Percentiles rank a stretch among this genome's conserved stretches.
Evolutionary conservation across 2,797 vertebrate species (phyloP).

Genomic region (Chelonia mydas): DNA sequence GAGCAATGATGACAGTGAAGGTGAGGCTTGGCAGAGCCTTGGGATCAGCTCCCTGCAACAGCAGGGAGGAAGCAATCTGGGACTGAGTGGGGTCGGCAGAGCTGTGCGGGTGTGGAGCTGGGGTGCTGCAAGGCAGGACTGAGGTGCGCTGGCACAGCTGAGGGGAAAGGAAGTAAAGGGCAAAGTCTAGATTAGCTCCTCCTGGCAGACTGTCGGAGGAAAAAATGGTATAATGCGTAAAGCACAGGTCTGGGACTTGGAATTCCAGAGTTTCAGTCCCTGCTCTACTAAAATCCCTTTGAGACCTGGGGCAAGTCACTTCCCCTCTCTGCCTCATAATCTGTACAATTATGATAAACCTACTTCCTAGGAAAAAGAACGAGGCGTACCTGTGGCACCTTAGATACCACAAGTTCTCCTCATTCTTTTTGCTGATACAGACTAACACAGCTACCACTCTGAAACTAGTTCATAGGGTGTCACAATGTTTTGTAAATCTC

Average conservation of each 20-base stretch:
- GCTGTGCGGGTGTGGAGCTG: too few species aligned
- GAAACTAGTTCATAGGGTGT: not conserved
- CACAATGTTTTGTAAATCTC: not conserved
- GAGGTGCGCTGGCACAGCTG: not conserved
- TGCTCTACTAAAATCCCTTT: not conserved
- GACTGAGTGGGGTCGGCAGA: not conserved
- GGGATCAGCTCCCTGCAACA: not conserved
- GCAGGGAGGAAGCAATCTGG: not conserved
- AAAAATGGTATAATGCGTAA: not conserved
- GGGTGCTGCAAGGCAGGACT: not conserved
- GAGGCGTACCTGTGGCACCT: too few species aligned
- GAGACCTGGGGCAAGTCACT: not conserved
- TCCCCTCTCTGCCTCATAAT: not conserved
- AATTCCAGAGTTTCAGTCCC: not conserved
- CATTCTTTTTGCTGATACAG: too few species aligned
- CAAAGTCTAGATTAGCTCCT: not conserved
- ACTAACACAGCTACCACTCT: too few species aligned
- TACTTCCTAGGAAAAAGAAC: too few species aligned
- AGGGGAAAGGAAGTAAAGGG: not conserved
- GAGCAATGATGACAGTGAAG: slow-evolving; percentile 92
- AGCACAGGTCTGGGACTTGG: not conserved
- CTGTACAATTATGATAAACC: not conserved
- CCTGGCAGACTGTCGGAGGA: not conserved
- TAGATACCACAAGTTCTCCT: too few species aligned
- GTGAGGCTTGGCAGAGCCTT: slow-evolving; percentile 69